phyloP scores from a whole-genome alignment of 1,140 invertebrate genomes.

The Marisa cornuarietis region DNA sequence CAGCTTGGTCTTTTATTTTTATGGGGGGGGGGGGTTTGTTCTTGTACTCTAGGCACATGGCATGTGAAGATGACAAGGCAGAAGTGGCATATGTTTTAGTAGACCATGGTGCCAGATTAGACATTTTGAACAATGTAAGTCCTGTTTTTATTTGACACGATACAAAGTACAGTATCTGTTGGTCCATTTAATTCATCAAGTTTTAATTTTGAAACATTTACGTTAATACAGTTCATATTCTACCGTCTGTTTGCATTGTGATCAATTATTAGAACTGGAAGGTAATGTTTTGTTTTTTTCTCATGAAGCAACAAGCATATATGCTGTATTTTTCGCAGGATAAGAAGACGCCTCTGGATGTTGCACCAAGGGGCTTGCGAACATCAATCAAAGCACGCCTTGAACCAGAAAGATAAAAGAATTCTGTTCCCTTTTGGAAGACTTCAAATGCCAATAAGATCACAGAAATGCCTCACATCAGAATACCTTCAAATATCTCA shows the following conservation, averaged over 20 bases:
- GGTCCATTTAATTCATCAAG: background rate
- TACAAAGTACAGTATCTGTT: too few relatives aligned
- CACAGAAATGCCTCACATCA: background rate
- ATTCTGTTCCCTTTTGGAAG: background rate
- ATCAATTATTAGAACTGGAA: background rate
- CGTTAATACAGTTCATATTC: background rate
- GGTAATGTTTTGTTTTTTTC: background rate
- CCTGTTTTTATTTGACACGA: background rate
- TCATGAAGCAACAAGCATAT: background rate
- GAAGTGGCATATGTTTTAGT: conserved; percentile 77
- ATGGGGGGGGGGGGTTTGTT: background rate
- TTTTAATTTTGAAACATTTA: background rate
- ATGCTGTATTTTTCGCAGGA: conserved; percentile 62
- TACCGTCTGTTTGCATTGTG: background rate
- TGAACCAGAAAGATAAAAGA: conserved; percentile 18
- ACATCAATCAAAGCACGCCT: conserved; percentile 36
- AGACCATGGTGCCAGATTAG: conserved; percentile 74
- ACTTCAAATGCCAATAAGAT: background rate
- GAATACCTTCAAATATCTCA: background rate
- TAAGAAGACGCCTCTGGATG: conserved; percentile 76
- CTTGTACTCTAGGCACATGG: conserved; percentile 76
- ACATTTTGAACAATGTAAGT: conserved; percentile 73
- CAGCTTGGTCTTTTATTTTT: background rate
- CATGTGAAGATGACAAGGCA: conserved; percentile 83
- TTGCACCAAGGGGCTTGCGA: conserved; percentile 64